A percentile compares a stretch with the other conserved stretches of the same genome.
Evolutionary conservation across 2,888 invertebrate species (phyloP).

Genomic region (Lycophotia porphyrea): DNA sequence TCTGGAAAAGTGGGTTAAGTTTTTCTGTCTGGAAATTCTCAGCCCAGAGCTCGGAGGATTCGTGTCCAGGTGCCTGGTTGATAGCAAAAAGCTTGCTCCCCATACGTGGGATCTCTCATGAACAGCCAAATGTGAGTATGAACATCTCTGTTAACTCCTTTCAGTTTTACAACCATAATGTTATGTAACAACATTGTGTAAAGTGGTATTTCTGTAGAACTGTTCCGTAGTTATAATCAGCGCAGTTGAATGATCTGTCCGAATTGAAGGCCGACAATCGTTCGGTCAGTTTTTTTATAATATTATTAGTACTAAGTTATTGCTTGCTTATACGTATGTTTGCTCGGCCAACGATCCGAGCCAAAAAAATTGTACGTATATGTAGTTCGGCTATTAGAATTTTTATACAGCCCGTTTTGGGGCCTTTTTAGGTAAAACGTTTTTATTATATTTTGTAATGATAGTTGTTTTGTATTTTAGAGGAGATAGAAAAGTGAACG

Average conservation of each 20-base stretch:
- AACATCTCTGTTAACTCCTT: not conserved
- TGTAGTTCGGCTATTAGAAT: conserved; percentile 65
- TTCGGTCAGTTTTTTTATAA: conserved; percentile 84
- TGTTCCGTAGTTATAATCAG: conserved; percentile 60
- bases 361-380: conserved; percentile 71
- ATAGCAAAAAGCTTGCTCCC: not conserved
- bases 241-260: conserved; percentile 85
- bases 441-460: conserved; percentile 56
- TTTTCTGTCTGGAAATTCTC: not conserved
- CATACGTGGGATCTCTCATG: too few species aligned
- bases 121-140: not conserved
- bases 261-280: conserved; percentile 86
- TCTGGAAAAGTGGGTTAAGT: not conserved
- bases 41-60: not conserved
- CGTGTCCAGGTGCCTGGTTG: too few species aligned
- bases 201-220: conserved; percentile 46
- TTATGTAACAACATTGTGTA: conserved; percentile 20
- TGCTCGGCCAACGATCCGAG: conserved; percentile 77
- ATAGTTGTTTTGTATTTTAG: conserved; percentile 31
- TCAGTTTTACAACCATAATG: not conserved
- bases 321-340: conserved; percentile 75
- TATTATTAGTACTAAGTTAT: conserved; percentile 77
- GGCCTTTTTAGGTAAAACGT: conserved; percentile 68
- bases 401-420: conserved; percentile 64
- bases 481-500: conserved; percentile 17